Evolutionary conservation across 2,888 invertebrate genomes (phyloP).

Genomic region (Drosophila histrio): DNA sequence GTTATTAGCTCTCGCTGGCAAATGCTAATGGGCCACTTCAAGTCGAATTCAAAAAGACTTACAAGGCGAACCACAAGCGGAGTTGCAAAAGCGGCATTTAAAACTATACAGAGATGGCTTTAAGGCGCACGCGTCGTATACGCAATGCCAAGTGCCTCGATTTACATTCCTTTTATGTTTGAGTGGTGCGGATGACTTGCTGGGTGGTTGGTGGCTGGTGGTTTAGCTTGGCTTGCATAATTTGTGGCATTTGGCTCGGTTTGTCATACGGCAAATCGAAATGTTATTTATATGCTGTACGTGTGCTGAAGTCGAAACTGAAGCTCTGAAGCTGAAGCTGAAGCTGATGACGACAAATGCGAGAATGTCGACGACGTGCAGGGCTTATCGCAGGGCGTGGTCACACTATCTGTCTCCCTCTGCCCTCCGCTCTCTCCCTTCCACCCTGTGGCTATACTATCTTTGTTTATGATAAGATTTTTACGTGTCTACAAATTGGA

Average conservation of each 20-base stretch:
- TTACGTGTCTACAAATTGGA: constrained; percentile 69
- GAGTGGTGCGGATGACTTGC: neutral
- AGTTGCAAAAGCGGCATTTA: constrained; percentile 31
- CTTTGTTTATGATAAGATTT: constrained; percentile 64
- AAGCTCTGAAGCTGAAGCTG: neutral
- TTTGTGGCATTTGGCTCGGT: constrained; percentile 68
- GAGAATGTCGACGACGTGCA: constrained; percentile 70
- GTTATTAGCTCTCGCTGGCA: constrained; percentile 36
- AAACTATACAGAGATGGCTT: constrained; percentile 40
- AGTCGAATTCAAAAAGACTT: constrained; percentile 15
- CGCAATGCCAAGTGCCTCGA: constrained; percentile 50
- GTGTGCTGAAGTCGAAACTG: constrained; percentile 49
- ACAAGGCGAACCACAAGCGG: neutral
- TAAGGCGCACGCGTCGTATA: constrained; percentile 48
- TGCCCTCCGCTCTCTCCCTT: neutral
- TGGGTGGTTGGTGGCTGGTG: neutral
- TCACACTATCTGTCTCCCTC: constrained; percentile 6
- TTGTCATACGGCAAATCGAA: constrained; percentile 78
- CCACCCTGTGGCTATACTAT: neutral
- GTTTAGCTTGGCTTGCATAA: constrained; percentile 57
- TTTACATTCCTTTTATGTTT: constrained; percentile 54
- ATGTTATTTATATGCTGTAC: constrained; percentile 78
- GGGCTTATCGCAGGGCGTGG: constrained; percentile 62
- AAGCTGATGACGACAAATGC: constrained; percentile 74
- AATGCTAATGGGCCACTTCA: constrained; percentile 42